A percentile compares a stretch with the other conserved stretches of the same genome.
phyloP scores from a whole-genome alignment of 1,140 invertebrate genomes.

The Pogonus chalceus region DNA sequence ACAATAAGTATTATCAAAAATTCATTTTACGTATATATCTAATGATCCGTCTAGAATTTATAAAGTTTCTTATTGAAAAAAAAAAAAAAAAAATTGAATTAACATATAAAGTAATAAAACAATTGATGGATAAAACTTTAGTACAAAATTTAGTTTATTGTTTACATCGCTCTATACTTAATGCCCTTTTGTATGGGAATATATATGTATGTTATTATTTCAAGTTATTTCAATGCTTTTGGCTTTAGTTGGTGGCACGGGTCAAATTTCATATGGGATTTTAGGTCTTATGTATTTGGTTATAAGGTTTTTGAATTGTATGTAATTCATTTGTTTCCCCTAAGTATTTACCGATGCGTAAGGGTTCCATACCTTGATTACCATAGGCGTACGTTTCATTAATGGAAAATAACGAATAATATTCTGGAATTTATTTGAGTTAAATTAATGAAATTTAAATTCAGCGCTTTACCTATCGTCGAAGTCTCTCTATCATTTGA shows the following conservation, averaged over 20 bases:
- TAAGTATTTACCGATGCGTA: not conserved
- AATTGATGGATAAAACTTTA: not conserved
- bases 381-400: not conserved
- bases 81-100: too few species aligned
- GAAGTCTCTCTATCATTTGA: too few species aligned
- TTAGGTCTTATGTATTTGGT: not conserved
- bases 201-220: not conserved
- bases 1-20: too few species aligned
- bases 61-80: too few species aligned
- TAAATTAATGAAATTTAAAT: too few species aligned
- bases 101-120: not conserved
- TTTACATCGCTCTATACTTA: slow-evolving; percentile 1
- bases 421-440: too few species aligned
- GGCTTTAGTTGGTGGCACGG: slow-evolving; percentile 5
- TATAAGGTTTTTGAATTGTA: not conserved
- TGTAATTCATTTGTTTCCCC: not conserved
- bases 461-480: too few species aligned
- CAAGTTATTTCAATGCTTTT: slow-evolving; percentile 1
- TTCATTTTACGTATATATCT: too few species aligned
- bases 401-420: too few species aligned
- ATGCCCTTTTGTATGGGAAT: not conserved
- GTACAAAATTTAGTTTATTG: not conserved
- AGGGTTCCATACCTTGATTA: slow-evolving; percentile 1
- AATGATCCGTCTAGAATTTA: too few species aligned
- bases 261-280: not conserved